A percentile compares a stretch with the other conserved stretches of the same genome.
phyloP scores from a whole-genome alignment of 2,888 invertebrate genomes.

The Carpatolechia fugitivella region DNA sequence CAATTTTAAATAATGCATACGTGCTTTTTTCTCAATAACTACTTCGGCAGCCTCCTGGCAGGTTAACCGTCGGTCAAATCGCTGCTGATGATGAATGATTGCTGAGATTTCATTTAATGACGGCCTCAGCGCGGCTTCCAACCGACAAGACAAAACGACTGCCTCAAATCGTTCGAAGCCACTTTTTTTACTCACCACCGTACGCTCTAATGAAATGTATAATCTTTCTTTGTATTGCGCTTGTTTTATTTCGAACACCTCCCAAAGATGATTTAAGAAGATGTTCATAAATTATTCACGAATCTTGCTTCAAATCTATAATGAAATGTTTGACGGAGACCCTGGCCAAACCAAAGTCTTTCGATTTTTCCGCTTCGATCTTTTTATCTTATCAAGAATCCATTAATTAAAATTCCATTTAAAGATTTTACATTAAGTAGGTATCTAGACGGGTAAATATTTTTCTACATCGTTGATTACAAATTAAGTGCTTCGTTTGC shows the following conservation, averaged over 20 bases:
- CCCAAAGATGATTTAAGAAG: constrained; percentile 1
- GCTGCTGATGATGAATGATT: constrained; percentile 75
- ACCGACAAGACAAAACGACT: constrained; percentile 55
- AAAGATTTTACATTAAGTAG: not conserved
- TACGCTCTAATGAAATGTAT: constrained; percentile 55
- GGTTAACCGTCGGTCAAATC: constrained; percentile 66
- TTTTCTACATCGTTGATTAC: not conserved
- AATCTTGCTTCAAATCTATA: constrained; percentile 5
- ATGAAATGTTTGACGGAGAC: constrained; percentile 3
- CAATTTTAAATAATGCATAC: constrained; percentile 33
- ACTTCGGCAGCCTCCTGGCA: constrained; percentile 55
- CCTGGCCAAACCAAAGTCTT: not conserved
- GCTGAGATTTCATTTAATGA: constrained; percentile 73
- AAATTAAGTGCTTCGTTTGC: not conserved
- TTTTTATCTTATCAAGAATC: constrained; percentile 8
- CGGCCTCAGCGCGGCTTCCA: constrained; percentile 54
- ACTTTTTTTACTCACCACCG: constrained; percentile 33
- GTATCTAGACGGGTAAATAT: not conserved
- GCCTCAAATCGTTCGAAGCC: constrained; percentile 37
- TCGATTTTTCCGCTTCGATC: constrained; percentile 1
- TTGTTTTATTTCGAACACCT: constrained; percentile 6
- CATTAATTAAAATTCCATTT: constrained; percentile 13
- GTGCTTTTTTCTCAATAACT: constrained; percentile 45
- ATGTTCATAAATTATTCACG: constrained; percentile 14
- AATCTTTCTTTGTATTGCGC: constrained; percentile 39